Evolutionary conservation across 92 coral and sea anemone genomes (phyloP).

Genomic region (Actinostola sp.): DNA sequence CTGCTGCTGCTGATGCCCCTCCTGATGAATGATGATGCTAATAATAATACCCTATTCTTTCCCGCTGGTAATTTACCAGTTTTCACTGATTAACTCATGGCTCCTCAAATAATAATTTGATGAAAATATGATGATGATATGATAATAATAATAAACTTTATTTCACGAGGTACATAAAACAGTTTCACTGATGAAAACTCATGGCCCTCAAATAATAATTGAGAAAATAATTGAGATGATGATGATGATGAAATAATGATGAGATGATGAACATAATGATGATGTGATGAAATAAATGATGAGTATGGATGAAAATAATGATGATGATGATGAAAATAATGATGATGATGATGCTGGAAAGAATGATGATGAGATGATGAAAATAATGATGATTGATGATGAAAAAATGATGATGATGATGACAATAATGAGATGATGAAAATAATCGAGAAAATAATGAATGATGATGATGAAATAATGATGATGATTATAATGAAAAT

Average conservation of each 20-base stretch:
- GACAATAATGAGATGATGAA: not conserved
- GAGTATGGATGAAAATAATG: not conserved
- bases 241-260: not conserved
- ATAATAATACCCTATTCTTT: no score
- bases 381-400: not conserved
- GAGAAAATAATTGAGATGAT: not conserved
- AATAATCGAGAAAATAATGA: not conserved
- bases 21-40: no score
- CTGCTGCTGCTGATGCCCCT: no score
- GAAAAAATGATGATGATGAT: not conserved
- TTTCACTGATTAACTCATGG: no score
- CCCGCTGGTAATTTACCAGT: no score
- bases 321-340: not conserved
- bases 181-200: no score
- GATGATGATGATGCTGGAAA: not conserved
- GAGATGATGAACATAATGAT: not conserved
- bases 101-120: no score
- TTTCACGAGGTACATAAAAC: no score
- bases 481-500: not conserved
- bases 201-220: no score
- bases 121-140: no score
- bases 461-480: not conserved
- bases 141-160: no score
- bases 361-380: not conserved
- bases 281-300: not conserved